Evolutionary conservation across 1,140 invertebrate species (phyloP).

Genomic region (Hormaphis cornu): DNA sequence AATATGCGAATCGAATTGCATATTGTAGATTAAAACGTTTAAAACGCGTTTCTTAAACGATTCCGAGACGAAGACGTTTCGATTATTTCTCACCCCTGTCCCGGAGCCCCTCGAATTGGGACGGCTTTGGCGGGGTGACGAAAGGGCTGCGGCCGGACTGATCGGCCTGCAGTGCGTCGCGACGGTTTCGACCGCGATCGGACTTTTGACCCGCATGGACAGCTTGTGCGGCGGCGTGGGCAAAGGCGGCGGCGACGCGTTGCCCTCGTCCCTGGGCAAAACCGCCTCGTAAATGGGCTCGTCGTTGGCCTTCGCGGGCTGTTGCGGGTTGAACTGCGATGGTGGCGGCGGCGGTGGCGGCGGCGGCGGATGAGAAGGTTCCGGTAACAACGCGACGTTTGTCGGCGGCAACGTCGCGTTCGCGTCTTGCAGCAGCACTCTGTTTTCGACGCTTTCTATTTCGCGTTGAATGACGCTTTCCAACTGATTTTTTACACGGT

Average conservation of each 20-base stretch:
- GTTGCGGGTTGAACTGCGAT: conserved; percentile 44
- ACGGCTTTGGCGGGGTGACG: conserved; percentile 43
- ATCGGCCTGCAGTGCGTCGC: conserved; percentile 5
- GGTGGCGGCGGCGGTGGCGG: conserved; percentile 62
- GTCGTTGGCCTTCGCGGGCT: conserved; percentile 42
- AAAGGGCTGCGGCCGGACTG: conserved; percentile 27
- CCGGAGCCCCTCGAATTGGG: conserved; percentile 40
- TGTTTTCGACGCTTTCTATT: conserved; percentile 37
- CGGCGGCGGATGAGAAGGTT: conserved; percentile 54
- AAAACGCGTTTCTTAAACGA: too few relatives aligned
- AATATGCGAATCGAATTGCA: too few relatives aligned
- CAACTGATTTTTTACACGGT: too few relatives aligned
- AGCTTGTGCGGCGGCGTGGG: conserved; percentile 44
- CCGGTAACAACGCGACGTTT: conserved; percentile 34
- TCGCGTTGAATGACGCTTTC: conserved; percentile 55
- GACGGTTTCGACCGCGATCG: conserved; percentile 36
- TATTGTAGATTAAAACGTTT: too few relatives aligned
- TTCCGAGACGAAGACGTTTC: too few relatives aligned
- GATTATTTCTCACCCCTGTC: neutral
- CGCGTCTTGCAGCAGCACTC: neutral
- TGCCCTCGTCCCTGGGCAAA: conserved; percentile 54
- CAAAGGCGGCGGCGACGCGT: conserved; percentile 45
- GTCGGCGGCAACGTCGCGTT: conserved; percentile 32
- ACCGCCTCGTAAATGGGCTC: conserved; percentile 81
- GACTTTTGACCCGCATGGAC: conserved; percentile 41